A percentile compares a stretch with the other conserved stretches of the same genome.
Evolutionary conservation across 2,113 vertebrate genomes (phyloP).

Genomic region (Corythoichthys haematopterus): DNA sequence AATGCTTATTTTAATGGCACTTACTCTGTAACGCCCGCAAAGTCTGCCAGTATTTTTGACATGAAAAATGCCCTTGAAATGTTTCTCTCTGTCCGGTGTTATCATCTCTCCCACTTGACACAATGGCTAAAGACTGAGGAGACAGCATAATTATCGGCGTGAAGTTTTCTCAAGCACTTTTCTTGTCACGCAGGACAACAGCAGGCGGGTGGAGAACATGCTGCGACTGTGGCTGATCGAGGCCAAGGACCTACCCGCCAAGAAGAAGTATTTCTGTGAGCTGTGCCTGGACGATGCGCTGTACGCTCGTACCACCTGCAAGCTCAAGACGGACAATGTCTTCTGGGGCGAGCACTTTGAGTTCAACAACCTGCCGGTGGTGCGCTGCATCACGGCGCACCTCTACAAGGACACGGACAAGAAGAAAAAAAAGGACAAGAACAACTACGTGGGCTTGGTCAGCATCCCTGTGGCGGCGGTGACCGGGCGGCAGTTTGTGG

Average conservation of each 20-base stretch:
- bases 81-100: not conserved
- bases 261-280: conserved; percentile 97
- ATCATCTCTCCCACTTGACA: not conserved
- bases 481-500: conserved; percentile 89
- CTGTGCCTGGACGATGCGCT: conserved; percentile 92
- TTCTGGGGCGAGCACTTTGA: conserved; percentile 99
- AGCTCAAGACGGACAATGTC: conserved; percentile 96
- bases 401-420: conserved; percentile 97
- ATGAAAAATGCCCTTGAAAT: not conserved
- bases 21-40: not conserved
- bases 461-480: conserved; percentile 83
- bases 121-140: not conserved
- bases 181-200: conserved; percentile 84
- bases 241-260: conserved; percentile 95
- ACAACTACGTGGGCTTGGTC: conserved; percentile 91
- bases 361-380: conserved; percentile 90
- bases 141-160: not conserved
- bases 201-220: conserved; percentile 89
- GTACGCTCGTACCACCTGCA: conserved; percentile 98
- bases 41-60: not conserved
- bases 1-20: not conserved
- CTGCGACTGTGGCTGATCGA: conserved; percentile 96
- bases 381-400: conserved; percentile 87
- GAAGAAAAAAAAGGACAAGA: conserved; percentile 99
- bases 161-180: not conserved